Conservation (phyloP, 2,797 vertebrate genomes). For the Zenarchopterus dispar region DNA sequence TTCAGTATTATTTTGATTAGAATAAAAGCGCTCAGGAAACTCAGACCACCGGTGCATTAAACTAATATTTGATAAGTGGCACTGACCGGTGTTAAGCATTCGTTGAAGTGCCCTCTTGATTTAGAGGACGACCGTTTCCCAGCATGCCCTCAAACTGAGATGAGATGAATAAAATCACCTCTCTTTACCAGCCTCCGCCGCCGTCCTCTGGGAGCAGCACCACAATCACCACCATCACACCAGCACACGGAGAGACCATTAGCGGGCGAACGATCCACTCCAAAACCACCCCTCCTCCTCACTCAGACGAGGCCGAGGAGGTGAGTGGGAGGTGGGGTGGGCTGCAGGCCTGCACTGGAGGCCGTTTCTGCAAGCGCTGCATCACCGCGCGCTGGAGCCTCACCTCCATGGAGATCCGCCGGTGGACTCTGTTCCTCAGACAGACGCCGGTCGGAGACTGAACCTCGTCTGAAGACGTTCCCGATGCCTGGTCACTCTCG, state of each 20-base stretch:
- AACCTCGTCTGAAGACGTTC: constrained; percentile 96
- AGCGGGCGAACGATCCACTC: too few species aligned
- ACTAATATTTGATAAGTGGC: background rate
- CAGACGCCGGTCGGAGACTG: constrained; percentile 96
- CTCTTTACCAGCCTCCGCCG: constrained; percentile 9
- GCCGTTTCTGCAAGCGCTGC: too few species aligned
- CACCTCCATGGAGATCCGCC: constrained; percentile 64
- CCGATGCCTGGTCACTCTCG: constrained; percentile 96
- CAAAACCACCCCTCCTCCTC: too few species aligned
- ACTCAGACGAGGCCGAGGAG: too few species aligned
- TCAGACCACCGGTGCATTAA: background rate
- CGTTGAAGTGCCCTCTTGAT: background rate
- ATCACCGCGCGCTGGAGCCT: background rate
- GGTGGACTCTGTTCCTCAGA: constrained; percentile 90
- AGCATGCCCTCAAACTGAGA: constrained; percentile 1
- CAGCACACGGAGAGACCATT: too few species aligned
- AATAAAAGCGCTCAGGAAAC: background rate
- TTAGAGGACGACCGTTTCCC: background rate
- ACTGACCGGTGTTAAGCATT: background rate
- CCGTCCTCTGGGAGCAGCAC: too few species aligned
- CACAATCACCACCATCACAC: too few species aligned
- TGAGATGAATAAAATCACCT: constrained; percentile 16
- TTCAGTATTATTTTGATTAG: too few species aligned
- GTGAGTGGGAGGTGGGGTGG: too few species aligned
- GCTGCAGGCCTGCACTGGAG: too few species aligned